phyloP scores from a whole-genome alignment of 1,140 invertebrate species.

The Drosophila takahashii region DNA sequence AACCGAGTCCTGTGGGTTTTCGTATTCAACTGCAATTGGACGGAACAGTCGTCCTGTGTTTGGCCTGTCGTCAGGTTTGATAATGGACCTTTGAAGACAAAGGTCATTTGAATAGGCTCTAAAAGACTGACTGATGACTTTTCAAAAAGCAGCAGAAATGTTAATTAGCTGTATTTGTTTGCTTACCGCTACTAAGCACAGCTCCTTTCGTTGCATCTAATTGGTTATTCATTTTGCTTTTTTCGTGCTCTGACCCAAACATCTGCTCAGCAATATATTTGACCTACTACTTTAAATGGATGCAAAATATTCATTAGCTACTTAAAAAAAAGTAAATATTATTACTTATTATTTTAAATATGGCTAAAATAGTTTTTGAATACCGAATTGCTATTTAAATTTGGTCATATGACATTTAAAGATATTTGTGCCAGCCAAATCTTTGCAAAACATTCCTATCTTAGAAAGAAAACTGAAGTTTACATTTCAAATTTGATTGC shows the following conservation, averaged over 20 bases:
- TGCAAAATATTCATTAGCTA: background rate
- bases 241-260: background rate
- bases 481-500: slow-evolving; percentile 2
- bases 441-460: background rate
- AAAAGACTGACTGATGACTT: slow-evolving; percentile 55
- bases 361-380: no score
- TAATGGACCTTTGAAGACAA: background rate
- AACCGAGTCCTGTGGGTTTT: background rate
- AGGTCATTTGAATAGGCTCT: slow-evolving; percentile 5
- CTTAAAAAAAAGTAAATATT: no score
- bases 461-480: background rate
- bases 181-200: slow-evolving; percentile 4
- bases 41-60: slow-evolving; percentile 3
- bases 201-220: slow-evolving; percentile 23
- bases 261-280: background rate
- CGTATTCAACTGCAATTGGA: slow-evolving; percentile 22
- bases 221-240: slow-evolving; percentile 72
- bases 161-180: slow-evolving; percentile 75
- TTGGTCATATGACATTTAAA: background rate
- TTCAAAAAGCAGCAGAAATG: slow-evolving; percentile 46
- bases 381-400: background rate
- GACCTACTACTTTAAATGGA: background rate
- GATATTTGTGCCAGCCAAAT: slow-evolving; percentile 2
- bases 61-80: slow-evolving; percentile 1
- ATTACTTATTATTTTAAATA: no score